Percentiles rank a stretch among this genome's conserved stretches.
These are phyloP conservation scores for Coregonus suidteri DNA, from an alignment of 2,797 vertebrate species.

Conservation along the genomic window DNA sequence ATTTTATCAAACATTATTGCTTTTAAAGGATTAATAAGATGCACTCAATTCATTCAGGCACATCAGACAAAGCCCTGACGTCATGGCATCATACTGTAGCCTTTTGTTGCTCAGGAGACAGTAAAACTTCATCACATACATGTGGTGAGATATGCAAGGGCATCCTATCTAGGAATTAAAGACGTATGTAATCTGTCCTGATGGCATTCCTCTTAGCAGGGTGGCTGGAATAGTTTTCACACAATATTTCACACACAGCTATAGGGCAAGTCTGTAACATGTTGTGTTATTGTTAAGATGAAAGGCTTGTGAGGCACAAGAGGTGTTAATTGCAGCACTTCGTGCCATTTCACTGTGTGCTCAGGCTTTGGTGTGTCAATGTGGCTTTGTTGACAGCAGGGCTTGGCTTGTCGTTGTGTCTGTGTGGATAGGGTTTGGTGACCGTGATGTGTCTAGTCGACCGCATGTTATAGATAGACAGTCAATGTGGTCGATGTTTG, in stretches of 20 bases:
- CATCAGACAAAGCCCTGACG: background rate
- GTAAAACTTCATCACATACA: background rate
- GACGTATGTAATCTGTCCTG: background rate
- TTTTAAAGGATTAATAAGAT: constrained; percentile 30
- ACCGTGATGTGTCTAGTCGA: constrained; percentile 38
- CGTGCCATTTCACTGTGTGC: constrained; percentile 28
- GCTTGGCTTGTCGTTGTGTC: constrained; percentile 57
- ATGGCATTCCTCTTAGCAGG: background rate
- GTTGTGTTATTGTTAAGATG: background rate
- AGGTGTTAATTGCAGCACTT: constrained; percentile 5
- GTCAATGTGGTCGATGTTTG: constrained; percentile 40
- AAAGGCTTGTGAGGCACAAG: background rate
- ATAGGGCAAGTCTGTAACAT: background rate
- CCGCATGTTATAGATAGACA: background rate
- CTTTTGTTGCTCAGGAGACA: background rate
- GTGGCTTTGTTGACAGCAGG: constrained; percentile 42
- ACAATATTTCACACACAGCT: background rate
- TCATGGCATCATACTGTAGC: background rate
- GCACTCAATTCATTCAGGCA: background rate
- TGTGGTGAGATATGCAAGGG: background rate
- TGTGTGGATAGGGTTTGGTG: constrained; percentile 55
- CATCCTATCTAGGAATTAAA: background rate
- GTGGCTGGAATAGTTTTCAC: background rate
- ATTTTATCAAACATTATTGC: constrained; percentile 48
- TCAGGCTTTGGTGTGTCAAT: constrained; percentile 59